Evolutionary conservation across 2,797 vertebrate species (phyloP), one percentile per base, ranked within the genome.

Genomic region (Dryobates pubescens): DNA sequence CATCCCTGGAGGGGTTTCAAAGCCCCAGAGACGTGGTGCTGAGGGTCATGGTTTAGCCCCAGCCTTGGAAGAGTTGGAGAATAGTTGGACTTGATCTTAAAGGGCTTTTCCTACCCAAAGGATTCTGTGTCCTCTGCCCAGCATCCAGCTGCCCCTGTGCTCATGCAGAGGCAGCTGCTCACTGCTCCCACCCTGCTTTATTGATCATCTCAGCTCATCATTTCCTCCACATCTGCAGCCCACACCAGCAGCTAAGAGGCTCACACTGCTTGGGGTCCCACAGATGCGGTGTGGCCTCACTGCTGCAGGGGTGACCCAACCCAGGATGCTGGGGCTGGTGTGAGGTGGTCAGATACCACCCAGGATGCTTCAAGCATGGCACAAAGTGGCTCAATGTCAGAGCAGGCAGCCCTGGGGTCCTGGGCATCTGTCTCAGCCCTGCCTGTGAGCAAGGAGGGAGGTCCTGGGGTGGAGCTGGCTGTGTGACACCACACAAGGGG

Each of bases 341-440:
- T 1, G 1, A 54, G 59, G 32, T 3, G 26, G 17, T 17, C 51
- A 59, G 65, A 18, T 12, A 59, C 32, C 10, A 0, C 0, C 30
- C 0, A 3, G 45, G 77, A 5, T 30, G 51, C 45, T 64, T 27
- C 0, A 1, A n/a, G 34, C 0, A 0, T 2, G 9, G 43, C 11
- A 23, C 30, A 38, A 38, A 1, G 1, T 1, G 10, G 26, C 43
- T 83, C 3, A 1, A n/a, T 36, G 12, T 13, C 0, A 1, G 8
- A 47, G 56, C 27, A 18, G n/a, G 36, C 23, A 68, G 54, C 2
- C 1, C 14, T 6, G 22, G 6, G 13, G 16, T 74, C 19, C 34
- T 6, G 5, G 6, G 5, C 6, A 5, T 27, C 49, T n/a, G 5
- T 59, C 76, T 47, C 43, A 23, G 34, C 24, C 0, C 1, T 17